Conservation (phyloP, 2,797 vertebrate genomes). For the Sitta carolinensis region DNA sequence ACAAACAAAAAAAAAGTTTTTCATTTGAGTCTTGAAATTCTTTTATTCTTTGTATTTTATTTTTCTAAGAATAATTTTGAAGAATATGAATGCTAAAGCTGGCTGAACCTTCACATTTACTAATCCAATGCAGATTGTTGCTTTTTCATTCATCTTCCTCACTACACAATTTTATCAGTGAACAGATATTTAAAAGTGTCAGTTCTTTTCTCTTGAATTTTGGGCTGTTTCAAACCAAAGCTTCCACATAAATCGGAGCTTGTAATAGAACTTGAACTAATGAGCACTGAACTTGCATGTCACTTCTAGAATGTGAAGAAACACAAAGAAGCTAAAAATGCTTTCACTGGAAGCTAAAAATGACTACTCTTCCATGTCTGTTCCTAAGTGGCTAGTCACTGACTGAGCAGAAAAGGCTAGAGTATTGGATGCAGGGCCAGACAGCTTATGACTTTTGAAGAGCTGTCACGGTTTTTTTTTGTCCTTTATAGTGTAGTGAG, state of each 20-base stretch:
- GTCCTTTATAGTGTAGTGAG: background rate
- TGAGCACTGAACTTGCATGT: background rate
- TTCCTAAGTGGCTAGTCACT: background rate
- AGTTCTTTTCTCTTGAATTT: background rate
- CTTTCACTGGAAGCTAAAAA: conserved; percentile 34
- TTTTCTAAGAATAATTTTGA: background rate
- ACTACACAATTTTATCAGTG: background rate
- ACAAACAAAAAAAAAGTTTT: accelerated
- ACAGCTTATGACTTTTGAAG: background rate
- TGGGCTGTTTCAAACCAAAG: background rate
- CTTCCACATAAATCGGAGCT: background rate
- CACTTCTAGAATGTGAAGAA: background rate
- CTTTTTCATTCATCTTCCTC: background rate
- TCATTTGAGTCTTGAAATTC: background rate
- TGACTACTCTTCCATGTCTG: background rate
- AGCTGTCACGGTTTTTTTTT: background rate
- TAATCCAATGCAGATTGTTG: background rate
- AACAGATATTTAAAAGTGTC: background rate
- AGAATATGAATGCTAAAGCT: background rate
- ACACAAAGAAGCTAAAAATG: conserved; percentile 18
- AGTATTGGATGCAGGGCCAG: background rate
- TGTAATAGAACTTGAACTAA: conserved; percentile 9
- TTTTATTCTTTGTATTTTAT: background rate
- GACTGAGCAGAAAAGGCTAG: background rate
- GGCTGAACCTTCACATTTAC: background rate